Evolutionary conservation across 2,888 invertebrate genomes (phyloP).

Genomic region (Lasius platythorax): DNA sequence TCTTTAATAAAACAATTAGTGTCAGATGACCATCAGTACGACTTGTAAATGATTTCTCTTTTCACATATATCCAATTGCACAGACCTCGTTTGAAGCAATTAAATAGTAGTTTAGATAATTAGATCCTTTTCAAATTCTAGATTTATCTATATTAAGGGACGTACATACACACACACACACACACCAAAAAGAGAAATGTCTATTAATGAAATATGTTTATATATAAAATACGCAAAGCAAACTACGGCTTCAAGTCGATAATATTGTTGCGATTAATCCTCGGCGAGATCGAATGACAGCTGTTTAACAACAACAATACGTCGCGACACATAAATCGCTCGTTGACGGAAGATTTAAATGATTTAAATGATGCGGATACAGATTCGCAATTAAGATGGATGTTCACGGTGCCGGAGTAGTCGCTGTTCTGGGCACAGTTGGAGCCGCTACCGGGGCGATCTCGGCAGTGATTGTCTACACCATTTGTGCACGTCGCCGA

Average conservation of each 20-base stretch:
- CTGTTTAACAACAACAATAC: not conserved
- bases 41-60: not conserved
- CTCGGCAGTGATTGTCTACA: constrained; percentile 81
- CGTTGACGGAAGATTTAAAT: not conserved
- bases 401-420: constrained; percentile 78
- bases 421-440: constrained; percentile 80
- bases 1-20: not conserved
- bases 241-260: not conserved
- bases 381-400: constrained; percentile 73
- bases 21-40: not conserved
- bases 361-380: not conserved
- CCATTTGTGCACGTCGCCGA: constrained; percentile 79
- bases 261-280: not conserved
- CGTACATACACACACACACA: not conserved
- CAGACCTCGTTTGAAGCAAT: not conserved
- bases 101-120: not conserved
- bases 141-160: not conserved
- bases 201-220: not conserved
- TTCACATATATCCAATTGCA: not conserved
- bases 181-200: not conserved
- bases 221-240: not conserved
- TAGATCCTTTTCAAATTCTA: not conserved
- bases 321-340: not conserved
- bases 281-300: not conserved
- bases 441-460: constrained; percentile 82